phyloP scores from a whole-genome alignment of 2,888 invertebrate species.

The Cantharis rufa region DNA sequence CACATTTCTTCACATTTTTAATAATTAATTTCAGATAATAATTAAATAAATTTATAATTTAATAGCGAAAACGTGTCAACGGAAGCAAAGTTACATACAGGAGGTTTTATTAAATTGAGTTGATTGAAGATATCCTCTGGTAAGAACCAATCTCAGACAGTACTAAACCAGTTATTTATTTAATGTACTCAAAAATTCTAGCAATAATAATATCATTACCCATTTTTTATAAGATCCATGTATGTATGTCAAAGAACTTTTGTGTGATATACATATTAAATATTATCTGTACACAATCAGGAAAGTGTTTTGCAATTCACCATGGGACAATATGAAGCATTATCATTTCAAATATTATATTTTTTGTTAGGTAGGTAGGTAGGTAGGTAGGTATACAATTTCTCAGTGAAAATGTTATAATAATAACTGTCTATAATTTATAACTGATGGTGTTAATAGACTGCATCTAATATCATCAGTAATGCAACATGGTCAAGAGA shows the following conservation, averaged over 20 bases:
- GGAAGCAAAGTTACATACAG: neutral
- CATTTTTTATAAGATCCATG: neutral
- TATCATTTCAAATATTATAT: neutral
- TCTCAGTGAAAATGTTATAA: neutral
- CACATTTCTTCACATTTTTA: neutral
- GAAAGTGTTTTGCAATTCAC: neutral
- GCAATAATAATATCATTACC: neutral
- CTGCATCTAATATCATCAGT: slow-evolving; percentile 20
- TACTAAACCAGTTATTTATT: neutral
- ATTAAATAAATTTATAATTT: too few relatives aligned
- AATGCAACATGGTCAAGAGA: slow-evolving; percentile 16
- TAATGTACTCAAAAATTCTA: neutral
- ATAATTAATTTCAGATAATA: neutral
- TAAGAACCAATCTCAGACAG: neutral
- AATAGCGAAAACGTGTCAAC: neutral
- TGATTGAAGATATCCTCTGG: neutral
- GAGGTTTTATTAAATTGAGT: neutral
- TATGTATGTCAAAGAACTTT: neutral
- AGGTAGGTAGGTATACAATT: neutral
- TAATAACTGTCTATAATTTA: neutral
- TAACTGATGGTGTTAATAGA: slow-evolving; percentile 20
- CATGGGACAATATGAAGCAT: neutral
- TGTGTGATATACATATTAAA: neutral
- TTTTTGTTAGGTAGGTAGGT: neutral
- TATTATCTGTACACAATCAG: too few relatives aligned